These are phyloP conservation scores for Yponomeuta plumbellus DNA, from an alignment of 2,888 invertebrate species.

Conservation along the genomic window DNA sequence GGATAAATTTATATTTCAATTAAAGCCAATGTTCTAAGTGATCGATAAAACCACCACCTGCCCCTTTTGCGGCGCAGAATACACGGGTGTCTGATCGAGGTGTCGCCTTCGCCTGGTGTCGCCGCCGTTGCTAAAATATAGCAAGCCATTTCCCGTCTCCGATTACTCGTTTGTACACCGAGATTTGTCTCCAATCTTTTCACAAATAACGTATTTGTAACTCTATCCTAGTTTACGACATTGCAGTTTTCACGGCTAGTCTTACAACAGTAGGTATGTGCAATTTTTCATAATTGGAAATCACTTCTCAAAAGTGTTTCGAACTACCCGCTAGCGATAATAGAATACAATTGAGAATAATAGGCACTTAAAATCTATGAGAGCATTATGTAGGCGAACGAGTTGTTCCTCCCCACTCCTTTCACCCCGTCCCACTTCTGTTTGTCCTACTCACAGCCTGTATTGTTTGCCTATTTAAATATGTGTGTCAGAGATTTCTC, in stretches of 20 bases:
- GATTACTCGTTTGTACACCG: slow-evolving; percentile 55
- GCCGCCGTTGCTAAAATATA: slow-evolving; percentile 64
- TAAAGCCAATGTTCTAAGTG: neutral
- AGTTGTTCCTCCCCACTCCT: neutral
- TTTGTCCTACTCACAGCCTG: slow-evolving; percentile 19
- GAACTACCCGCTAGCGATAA: too few species aligned
- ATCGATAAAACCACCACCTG: neutral
- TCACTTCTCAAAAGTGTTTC: too few species aligned
- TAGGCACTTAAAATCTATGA: too few species aligned
- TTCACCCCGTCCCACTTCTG: slow-evolving; percentile 1
- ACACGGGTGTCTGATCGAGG: slow-evolving; percentile 19
- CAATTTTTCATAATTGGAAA: too few species aligned
- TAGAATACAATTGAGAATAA: too few species aligned
- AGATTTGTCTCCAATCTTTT: slow-evolving; percentile 51
- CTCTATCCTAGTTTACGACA: slow-evolving; percentile 23
- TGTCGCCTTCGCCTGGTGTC: slow-evolving; percentile 53
- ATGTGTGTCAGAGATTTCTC: slow-evolving; percentile 69
- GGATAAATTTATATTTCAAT: neutral
- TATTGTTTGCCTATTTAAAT: slow-evolving; percentile 73
- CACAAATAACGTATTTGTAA: slow-evolving; percentile 40
- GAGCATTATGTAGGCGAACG: neutral
- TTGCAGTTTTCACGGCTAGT: too few species aligned
- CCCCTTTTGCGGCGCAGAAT: neutral
- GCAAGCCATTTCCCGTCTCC: slow-evolving; percentile 53
- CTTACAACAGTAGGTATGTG: too few species aligned